Evolutionary conservation across 1,140 invertebrate genomes (phyloP).

Genomic region (Drosophila navojoa): DNA sequence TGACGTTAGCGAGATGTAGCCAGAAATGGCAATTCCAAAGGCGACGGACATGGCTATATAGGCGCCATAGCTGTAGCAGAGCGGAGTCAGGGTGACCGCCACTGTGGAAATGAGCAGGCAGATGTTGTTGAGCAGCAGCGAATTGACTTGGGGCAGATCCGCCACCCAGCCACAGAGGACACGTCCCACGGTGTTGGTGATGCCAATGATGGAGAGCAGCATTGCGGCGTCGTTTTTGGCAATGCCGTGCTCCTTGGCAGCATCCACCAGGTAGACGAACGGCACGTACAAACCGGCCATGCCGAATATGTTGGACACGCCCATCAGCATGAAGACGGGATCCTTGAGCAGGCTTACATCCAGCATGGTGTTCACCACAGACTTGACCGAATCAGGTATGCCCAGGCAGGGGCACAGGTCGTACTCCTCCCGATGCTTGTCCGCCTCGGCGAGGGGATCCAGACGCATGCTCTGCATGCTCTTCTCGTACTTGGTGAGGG

Average conservation of each 20-base stretch:
- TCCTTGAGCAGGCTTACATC: constrained; percentile 95
- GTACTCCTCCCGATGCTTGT: constrained; percentile 88
- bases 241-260: constrained; percentile 90
- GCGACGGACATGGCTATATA: constrained; percentile 94
- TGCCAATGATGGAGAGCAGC: constrained; percentile 96
- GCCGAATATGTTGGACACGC: constrained; percentile 96
- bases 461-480: constrained; percentile 85
- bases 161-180: constrained; percentile 94
- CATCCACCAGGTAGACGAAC: constrained; percentile 96
- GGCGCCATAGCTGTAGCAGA: constrained; percentile 90
- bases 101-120: constrained; percentile 95
- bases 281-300: constrained; percentile 96
- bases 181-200: constrained; percentile 96
- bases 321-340: constrained; percentile 96
- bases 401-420: constrained; percentile 91
- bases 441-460: constrained; percentile 85
- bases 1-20: constrained; percentile 98
- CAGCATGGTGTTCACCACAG: constrained; percentile 95
- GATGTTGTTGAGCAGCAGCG: constrained; percentile 96
- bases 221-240: constrained; percentile 91
- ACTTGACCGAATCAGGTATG: constrained; percentile 91
- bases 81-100: constrained; percentile 92
- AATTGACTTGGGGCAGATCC: constrained; percentile 94
- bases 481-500: constrained; percentile 88
- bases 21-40: constrained; percentile 98